Base-by-base conservation (phyloP, 2,888 invertebrate genomes). In the Aleiodes alternator region DNA sequence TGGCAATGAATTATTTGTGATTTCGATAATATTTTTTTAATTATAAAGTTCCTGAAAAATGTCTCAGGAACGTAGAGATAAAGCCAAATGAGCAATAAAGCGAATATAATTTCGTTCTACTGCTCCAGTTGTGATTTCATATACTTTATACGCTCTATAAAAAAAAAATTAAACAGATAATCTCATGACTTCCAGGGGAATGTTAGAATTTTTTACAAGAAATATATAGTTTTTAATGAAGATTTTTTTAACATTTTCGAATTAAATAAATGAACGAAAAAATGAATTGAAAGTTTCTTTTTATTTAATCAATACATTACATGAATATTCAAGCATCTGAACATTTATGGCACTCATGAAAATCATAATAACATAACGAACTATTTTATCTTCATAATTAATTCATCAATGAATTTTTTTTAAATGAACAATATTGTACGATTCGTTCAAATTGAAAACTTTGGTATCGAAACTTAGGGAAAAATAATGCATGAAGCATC, bases 281-380 rank as follows among this genome's bases (percentile, higher is more conserved):
- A 43, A 43, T 43, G 0, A 43, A 43, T 43, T 43, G 43, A 43
- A 43, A 43, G 43, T 43, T 43, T 43, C 43, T 43, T 11, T 43
- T 43, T 43, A 43, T 43, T 43, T 9, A 6, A 43, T 43, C 43
- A 43, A 75, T 76, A 79, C 76, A 78, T 70, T 80, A 83, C 72
- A 83, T 72, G 16, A 68, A 76, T 77, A 50, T 78, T 80, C 80
- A 76, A 78, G 76, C 73, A 78, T 80, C 71, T 71, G 79, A 82
- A 81, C 75, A 77, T 80, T 79, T 80, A 85, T 87, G 86, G 86
- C 86, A 87, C 86, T 82, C 83, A 72, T 72, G 68, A 76, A 75
- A 72, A 61, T 48, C 31, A 55, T 68, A 69, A 66, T 70, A n/a
- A 66, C 43, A 51, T 43, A 59, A 64, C 51, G n/a, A 72, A 66